Percentiles rank a stretch among this genome's conserved stretches.
Conservation (phyloP, 2,888 invertebrate genomes). For the Oscheius sp. region DNA sequence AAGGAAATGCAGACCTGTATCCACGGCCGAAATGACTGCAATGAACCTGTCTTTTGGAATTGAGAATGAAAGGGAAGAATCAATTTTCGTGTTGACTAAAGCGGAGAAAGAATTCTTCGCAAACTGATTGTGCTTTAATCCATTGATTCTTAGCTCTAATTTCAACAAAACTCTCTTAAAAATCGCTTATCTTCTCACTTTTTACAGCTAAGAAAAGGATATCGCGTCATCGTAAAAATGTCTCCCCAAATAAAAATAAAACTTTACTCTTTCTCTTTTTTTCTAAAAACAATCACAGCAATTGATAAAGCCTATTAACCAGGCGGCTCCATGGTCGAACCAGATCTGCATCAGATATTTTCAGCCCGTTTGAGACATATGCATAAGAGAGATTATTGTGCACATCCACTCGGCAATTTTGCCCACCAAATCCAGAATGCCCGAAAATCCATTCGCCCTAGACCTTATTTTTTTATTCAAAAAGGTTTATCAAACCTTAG, state of each 20-base stretch:
- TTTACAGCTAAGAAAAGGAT: too few relatives aligned
- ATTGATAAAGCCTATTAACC: slow-evolving; percentile 37
- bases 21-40: too few relatives aligned
- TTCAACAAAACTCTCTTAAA: too few relatives aligned
- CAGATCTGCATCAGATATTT: slow-evolving; percentile 54
- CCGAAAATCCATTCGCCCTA: slow-evolving; percentile 60
- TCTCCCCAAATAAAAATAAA: neutral
- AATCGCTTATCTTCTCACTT: too few relatives aligned
- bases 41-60: too few relatives aligned
- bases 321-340: slow-evolving; percentile 45
- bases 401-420: slow-evolving; percentile 56
- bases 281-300: slow-evolving; percentile 12
- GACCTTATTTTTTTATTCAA: slow-evolving; percentile 15
- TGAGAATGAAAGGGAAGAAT: too few relatives aligned
- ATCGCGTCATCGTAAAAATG: too few relatives aligned
- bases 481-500: slow-evolving; percentile 34
- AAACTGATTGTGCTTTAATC: too few relatives aligned
- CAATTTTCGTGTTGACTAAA: too few relatives aligned
- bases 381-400: slow-evolving; percentile 49
- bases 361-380: slow-evolving; percentile 57
- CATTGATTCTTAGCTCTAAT: too few relatives aligned
- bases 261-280: neutral
- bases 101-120: too few relatives aligned
- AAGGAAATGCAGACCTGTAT: too few relatives aligned
- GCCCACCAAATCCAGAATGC: slow-evolving; percentile 59